Evolutionary conservation across 2,797 vertebrate species (phyloP).

Genomic region (Phataginus tetradactyla): DNA sequence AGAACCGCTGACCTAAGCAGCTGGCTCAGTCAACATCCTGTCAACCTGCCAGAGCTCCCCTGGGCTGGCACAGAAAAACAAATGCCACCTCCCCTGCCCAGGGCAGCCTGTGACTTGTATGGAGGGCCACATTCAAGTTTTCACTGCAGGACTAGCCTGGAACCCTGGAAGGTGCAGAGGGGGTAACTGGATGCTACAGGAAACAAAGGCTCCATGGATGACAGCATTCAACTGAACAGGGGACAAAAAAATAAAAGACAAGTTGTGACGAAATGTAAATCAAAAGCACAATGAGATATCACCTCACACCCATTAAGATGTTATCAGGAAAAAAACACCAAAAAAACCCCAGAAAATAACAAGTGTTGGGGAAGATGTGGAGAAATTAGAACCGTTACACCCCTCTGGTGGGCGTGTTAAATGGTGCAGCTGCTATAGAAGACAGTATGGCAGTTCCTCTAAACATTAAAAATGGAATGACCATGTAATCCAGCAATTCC

Average conservation of each 20-base stretch:
- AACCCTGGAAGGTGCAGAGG: not conserved
- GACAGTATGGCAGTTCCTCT: not conserved
- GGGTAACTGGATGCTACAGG: not conserved
- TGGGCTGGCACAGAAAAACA: not conserved
- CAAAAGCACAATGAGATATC: not conserved
- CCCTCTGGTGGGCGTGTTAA: not conserved
- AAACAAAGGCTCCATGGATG: not conserved
- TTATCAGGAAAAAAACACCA: not conserved
- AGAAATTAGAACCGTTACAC: not conserved
- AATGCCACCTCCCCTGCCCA: not conserved
- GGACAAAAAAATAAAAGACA: not conserved
- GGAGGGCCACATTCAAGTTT: fast-evolving
- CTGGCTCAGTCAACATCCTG: not conserved
- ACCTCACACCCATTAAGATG: not conserved
- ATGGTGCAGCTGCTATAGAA: not conserved
- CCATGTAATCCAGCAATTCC: not conserved
- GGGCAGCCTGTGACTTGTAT: not conserved
- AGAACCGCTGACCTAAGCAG: not conserved
- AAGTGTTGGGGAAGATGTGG: not conserved
- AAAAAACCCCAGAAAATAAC: not conserved
- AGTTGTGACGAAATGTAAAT: not conserved
- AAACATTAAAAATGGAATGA: not conserved
- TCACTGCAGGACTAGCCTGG: not conserved
- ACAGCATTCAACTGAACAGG: not conserved
- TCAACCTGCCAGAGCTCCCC: not conserved